Percentiles rank a stretch among this genome's conserved stretches.
phyloP scores from a whole-genome alignment of 2,113 vertebrate genomes.

The Muntiacus muntjak region DNA sequence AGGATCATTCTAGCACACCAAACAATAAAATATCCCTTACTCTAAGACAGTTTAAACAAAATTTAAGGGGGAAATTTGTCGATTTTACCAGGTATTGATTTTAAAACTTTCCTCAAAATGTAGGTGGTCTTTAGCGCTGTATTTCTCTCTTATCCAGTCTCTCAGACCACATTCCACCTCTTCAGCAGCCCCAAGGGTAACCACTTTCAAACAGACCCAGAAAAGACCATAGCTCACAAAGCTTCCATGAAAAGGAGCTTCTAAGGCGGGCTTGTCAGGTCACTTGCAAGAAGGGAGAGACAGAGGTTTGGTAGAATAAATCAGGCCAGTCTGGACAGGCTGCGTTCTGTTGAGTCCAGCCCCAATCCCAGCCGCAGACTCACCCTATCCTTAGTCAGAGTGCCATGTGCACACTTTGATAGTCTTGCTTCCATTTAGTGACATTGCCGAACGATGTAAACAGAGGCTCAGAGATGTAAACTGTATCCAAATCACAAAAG shows the following conservation, averaged over 20 bases:
- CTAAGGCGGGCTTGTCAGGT: background rate
- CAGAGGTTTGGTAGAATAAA: background rate
- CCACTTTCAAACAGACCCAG: background rate
- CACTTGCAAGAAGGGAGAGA: background rate
- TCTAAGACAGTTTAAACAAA: conserved; percentile 38
- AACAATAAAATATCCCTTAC: conserved; percentile 2
- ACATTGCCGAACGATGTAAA: background rate
- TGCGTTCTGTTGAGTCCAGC: background rate
- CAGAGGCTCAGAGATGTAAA: background rate
- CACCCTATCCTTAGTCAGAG: background rate
- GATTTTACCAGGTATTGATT: conserved; percentile 15
- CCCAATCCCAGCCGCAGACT: background rate
- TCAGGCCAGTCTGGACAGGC: background rate
- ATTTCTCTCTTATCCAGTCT: background rate
- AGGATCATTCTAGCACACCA: background rate
- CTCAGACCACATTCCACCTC: background rate
- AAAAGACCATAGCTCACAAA: background rate
- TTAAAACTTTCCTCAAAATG: background rate
- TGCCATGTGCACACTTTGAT: too few species aligned
- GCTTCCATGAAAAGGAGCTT: background rate
- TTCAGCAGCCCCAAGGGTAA: background rate
- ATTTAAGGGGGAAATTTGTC: background rate
- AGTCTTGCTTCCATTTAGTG: background rate
- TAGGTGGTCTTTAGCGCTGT: background rate
- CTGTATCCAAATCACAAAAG: background rate